Percentiles rank a stretch among this genome's conserved stretches.
phyloP scores from a whole-genome alignment of 2,113 vertebrate species.

The Ophthalmotilapia sp. region DNA sequence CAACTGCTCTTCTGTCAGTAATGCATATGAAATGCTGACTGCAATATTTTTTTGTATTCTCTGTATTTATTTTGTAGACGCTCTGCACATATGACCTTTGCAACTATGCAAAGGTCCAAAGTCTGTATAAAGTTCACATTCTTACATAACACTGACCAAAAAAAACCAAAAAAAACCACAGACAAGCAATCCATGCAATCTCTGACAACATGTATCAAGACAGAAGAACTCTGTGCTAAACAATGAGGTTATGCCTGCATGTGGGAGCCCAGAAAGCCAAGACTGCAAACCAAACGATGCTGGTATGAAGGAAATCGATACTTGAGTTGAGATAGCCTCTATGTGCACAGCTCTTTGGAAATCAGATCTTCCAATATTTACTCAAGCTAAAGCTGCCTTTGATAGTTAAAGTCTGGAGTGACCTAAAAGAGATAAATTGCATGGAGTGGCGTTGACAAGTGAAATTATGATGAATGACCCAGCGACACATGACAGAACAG shows the following conservation, averaged over 20 bases:
- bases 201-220: neutral
- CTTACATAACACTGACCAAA: neutral
- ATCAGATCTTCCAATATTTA: slow-evolving; percentile 26
- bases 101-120: neutral
- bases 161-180: neutral
- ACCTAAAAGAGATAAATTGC: neutral
- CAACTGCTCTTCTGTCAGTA: neutral
- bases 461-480: neutral
- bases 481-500: neutral
- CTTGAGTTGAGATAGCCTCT: neutral
- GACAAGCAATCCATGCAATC: neutral
- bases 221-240: neutral
- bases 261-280: neutral
- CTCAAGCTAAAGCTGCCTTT: neutral
- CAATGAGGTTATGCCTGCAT: neutral
- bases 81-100: neutral
- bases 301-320: slow-evolving; percentile 35
- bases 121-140: neutral
- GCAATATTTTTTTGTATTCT: neutral
- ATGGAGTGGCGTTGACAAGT: neutral
- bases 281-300: slow-evolving; percentile 11
- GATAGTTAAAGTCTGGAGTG: neutral
- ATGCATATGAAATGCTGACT: neutral
- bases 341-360: neutral
- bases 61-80: neutral